Percentiles rank a stretch among this genome's conserved stretches.
Evolutionary conservation across 2,888 invertebrate species (phyloP).

Genomic region (Cosmorhoe ocellata): DNA sequence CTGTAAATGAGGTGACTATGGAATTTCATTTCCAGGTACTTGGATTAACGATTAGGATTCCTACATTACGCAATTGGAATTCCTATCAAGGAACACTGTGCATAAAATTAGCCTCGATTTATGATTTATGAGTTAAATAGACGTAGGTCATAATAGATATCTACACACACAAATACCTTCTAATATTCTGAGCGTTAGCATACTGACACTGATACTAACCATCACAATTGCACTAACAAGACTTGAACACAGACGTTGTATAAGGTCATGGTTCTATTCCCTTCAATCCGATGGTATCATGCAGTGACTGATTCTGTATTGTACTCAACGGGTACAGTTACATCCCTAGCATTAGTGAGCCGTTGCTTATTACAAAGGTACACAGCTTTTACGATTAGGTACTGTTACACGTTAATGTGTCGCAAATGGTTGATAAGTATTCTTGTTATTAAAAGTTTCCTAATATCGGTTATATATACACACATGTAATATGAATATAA

Average conservation of each 20-base stretch:
- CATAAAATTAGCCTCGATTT: too few species aligned
- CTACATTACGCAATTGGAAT: too few species aligned
- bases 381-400: slow-evolving; percentile 29
- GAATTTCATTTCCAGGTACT: neutral
- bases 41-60: too few species aligned
- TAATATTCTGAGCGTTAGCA: slow-evolving; percentile 18
- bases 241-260: slow-evolving; percentile 49
- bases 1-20: neutral
- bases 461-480: too few species aligned
- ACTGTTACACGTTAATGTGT: slow-evolving; percentile 30
- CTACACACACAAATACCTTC: neutral
- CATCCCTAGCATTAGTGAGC: slow-evolving; percentile 33
- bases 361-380: slow-evolving; percentile 32
- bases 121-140: neutral
- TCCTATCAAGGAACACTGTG: too few species aligned
- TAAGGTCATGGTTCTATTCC: slow-evolving; percentile 54
- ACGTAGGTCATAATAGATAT: neutral
- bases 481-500: too few species aligned
- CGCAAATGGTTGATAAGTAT: slow-evolving; percentile 42
- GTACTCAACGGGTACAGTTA: slow-evolving; percentile 44
- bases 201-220: slow-evolving; percentile 39
- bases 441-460: too few species aligned
- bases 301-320: slow-evolving; percentile 46
- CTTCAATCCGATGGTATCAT: slow-evolving; percentile 47
- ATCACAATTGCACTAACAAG: slow-evolving; percentile 64